These are phyloP conservation scores for Leucosticte australis DNA, from an alignment of 2,113 vertebrate species.

Conservation along the genomic window DNA sequence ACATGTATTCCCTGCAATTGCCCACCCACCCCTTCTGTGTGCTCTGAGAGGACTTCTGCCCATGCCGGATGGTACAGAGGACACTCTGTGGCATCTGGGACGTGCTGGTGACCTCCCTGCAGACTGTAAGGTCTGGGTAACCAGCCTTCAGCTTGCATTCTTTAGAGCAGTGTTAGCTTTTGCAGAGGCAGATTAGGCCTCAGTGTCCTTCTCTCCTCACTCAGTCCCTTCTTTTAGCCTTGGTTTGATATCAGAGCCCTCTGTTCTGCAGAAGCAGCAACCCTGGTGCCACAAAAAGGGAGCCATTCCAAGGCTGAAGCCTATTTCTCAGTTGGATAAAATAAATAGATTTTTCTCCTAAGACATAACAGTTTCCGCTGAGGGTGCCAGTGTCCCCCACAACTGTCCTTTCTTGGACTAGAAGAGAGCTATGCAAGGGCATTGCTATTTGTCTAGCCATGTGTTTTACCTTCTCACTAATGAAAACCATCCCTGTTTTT, in stretches of 20 bases:
- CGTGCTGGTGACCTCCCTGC: not conserved
- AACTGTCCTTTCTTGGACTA: not conserved
- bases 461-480: slow-evolving; percentile 45
- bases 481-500: slow-evolving; percentile 16
- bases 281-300: not conserved
- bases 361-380: slow-evolving; percentile 19
- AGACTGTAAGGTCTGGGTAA: not conserved
- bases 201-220: not conserved
- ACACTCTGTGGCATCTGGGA: fast-evolving
- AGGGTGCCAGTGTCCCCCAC: not conserved
- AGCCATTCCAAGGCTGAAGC: not conserved
- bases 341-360: not conserved
- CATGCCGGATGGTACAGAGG: fast-evolving
- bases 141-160: not conserved
- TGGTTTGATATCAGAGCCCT: not conserved
- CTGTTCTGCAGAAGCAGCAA: not conserved
- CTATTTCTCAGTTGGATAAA: not conserved
- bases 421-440: not conserved
- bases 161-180: not conserved
- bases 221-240: not conserved
- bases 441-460: not conserved
- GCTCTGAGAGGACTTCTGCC: not conserved
- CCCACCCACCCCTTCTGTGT: not conserved
- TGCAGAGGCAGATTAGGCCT: not conserved
- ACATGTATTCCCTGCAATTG: fast-evolving